A percentile compares a stretch with the other conserved stretches of the same genome.
Evolutionary conservation across 2,797 vertebrate species (phyloP).

Genomic region (Aplochiton taeniatus): DNA sequence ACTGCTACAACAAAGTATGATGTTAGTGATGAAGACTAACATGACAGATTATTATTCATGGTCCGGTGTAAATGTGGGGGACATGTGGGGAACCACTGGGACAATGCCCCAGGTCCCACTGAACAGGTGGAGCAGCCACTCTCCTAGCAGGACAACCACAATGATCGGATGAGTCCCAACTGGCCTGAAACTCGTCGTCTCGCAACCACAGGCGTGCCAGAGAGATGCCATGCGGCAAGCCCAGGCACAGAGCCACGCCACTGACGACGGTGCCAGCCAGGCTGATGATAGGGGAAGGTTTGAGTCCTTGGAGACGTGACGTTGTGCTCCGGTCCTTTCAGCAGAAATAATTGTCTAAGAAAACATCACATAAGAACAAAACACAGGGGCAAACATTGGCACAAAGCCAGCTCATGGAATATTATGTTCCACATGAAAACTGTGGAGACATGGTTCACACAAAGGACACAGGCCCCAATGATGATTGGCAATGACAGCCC

Average conservation of each 20-base stretch:
- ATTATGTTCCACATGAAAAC: conserved; percentile 21
- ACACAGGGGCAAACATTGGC: conserved; percentile 30
- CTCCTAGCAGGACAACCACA: conserved; percentile 60
- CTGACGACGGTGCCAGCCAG: conserved; percentile 65
- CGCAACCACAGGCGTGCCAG: conserved; percentile 49
- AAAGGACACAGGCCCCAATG: background rate
- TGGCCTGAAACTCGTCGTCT: conserved; percentile 51
- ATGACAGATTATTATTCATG: conserved; percentile 16
- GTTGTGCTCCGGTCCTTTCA: conserved; percentile 46
- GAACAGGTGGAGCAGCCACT: conserved; percentile 74
- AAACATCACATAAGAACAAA: conserved; percentile 20
- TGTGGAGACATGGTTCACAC: conserved; percentile 17
- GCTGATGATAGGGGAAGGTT: conserved; percentile 26
- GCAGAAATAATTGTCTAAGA: conserved; percentile 38
- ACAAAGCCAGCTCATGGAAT: conserved; percentile 24
- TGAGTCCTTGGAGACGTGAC: conserved; percentile 19
- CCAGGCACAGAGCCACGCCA: conserved; percentile 64
- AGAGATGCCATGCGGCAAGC: conserved; percentile 48
- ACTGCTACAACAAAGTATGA: background rate
- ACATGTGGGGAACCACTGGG: conserved; percentile 69
- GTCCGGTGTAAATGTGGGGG: conserved; percentile 47
- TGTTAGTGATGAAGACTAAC: conserved; percentile 1
- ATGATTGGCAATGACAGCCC: background rate
- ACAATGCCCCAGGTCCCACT: conserved; percentile 51
- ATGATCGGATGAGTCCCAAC: conserved; percentile 68